Base-by-base conservation (phyloP, 2,888 invertebrate genomes). In the Pterostichus madidus region DNA sequence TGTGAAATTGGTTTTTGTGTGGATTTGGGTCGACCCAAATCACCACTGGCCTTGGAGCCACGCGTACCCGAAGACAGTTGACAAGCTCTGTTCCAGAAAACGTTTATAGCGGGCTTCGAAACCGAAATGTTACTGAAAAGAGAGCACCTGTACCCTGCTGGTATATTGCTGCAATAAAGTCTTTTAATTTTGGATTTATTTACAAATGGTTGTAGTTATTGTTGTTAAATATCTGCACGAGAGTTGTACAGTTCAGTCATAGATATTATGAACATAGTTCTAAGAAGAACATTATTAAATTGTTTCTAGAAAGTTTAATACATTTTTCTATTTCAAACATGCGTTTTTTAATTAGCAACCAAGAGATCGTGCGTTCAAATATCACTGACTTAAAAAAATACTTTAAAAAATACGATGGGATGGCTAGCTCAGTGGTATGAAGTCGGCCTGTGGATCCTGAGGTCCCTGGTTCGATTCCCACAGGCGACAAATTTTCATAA, bases 121-220 rank as follows among this genome's bases (percentile, higher is more conserved):
- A 6, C 39, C 5, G 6, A 8, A 8, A n/a, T 3, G n/a, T 11
- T 3, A 53, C 10, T 53, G 53, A 15, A 5, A 11, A 64, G 11
- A 8, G 49, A 17, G 8, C 46, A 46, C 75, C 75, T 46, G 75
- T 44, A 15, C 15, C 76, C 76, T 76, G 76, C 52, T 76, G 76
- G 32, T 76, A 76, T 76, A 76, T 76, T 17, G 76, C 76, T 24
- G 76, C 76, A 76, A 76, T 76, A 76, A 76, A 76, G 31, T 52
- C 76, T 31, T 64, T 31, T 11, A 64, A 10, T 31, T 64, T 64
- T 64, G 31, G 13, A 44, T 44, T 44, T 13, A 73, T 73, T 73
- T 44, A 73, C 44, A 44, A 73, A 73, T 73, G 44, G 15, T 5
- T 44, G 17, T 73, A 17, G 73, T 73, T 44, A 44, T 73, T 73